Base-by-base conservation (phyloP, 2,888 invertebrate genomes). In the Perizoma affinitatum region DNA sequence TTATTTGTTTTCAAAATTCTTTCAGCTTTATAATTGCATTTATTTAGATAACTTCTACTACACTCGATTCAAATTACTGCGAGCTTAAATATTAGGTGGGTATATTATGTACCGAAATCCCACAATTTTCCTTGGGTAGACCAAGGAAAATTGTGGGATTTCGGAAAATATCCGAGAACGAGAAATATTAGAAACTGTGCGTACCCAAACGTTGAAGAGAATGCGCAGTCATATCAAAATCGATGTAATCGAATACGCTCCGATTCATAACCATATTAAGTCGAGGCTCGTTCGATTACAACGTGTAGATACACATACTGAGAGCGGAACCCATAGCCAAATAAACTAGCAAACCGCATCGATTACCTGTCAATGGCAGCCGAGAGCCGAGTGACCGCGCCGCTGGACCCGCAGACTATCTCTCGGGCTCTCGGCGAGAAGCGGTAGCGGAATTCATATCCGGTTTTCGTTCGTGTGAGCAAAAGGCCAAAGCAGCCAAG, bases 331-430 rank as follows among this genome's bases (percentile, higher is more conserved):
- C 87, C 87, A 90, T 90, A 88, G 90, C 90, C 88, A 89, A 90
- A 91, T 91, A 90, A 90, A 90, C 90, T 90, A 90, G 88, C 84
- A 84, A 83, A 83, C 85, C 85, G 79, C 87, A 91, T 91, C 90
- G 91, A 91, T 91, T 91, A 90, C 86, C 90, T 91, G 91, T 89
- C 91, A 91, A 69, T 76, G 82, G 80, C 91, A 91, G 89, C 75
- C 83, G 79, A 77, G 79, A 76, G 67, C 71, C 81, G 80, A 82
- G 79, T 88, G 88, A 87, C 90, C 89, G 83, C 82, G 79, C 77
- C 78, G 77, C 71, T 73, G 78, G 76, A 72, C 79, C 77, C 69
- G 77, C 77, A 76, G 70, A 74, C 76, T 73, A 72, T 68, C 68
- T 70, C 58, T 64, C n/a, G n/a, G 46, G 45, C 52, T 49, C 36